These are phyloP conservation scores for Penaeus monodon DNA, from an alignment of 2,888 invertebrate species.

Conservation along the genomic window DNA sequence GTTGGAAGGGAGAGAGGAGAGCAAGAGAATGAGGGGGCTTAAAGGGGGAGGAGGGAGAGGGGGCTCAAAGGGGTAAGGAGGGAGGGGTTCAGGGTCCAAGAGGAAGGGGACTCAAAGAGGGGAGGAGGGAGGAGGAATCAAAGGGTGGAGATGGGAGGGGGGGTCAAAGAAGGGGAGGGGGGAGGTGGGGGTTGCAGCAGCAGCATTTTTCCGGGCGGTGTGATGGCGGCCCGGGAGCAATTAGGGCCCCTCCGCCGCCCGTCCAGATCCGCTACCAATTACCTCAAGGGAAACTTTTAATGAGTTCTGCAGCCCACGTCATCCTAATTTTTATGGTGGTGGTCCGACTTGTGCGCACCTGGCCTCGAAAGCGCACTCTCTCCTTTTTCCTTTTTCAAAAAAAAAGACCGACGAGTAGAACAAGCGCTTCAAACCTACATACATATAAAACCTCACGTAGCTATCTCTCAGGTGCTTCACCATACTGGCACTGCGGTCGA, in stretches of 20 bases:
- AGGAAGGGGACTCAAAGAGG: not conserved
- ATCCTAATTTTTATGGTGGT: slow-evolving; percentile 23
- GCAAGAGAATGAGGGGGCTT: not conserved
- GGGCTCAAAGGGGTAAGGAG: not conserved
- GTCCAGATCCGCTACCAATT: slow-evolving; percentile 44
- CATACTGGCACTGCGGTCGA: not conserved
- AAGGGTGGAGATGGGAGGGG: not conserved
- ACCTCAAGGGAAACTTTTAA: slow-evolving; percentile 53
- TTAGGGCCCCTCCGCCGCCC: slow-evolving; percentile 32
- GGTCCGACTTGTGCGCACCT: not conserved
- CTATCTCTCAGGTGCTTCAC: not conserved
- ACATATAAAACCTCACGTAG: too few relatives aligned
- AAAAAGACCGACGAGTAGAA: too few relatives aligned
- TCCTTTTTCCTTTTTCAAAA: not conserved
- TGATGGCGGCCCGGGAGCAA: slow-evolving; percentile 39
- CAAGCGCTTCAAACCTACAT: too few relatives aligned
- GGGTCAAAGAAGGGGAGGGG: not conserved
- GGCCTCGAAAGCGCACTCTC: not conserved
- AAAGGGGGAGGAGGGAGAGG: not conserved
- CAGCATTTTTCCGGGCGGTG: slow-evolving; percentile 28
- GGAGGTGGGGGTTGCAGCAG: not conserved
- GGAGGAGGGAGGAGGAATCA: too few relatives aligned
- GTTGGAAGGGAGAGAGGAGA: not conserved
- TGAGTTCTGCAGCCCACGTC: slow-evolving; percentile 43
- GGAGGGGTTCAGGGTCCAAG: not conserved